These are phyloP conservation scores for Xyliphius kryptos DNA, from an alignment of 2,113 vertebrate genomes.

Conservation along the genomic window DNA sequence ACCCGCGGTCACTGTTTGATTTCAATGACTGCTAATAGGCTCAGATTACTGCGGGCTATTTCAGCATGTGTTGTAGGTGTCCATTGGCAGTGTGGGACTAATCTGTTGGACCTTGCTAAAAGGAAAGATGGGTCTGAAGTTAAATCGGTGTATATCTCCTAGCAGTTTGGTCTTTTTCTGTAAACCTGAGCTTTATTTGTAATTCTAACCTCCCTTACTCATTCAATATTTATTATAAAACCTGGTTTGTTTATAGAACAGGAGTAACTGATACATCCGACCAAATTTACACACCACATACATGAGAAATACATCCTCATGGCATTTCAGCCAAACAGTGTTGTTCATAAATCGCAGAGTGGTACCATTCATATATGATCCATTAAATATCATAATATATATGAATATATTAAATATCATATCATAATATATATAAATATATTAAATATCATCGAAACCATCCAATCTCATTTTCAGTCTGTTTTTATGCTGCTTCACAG, in stretches of 20 bases:
- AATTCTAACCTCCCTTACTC: slow-evolving; percentile 1
- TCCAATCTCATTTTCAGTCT: background rate
- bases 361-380: no score
- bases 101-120: background rate
- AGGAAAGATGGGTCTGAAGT: background rate
- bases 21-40: slow-evolving; percentile 5
- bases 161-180: background rate
- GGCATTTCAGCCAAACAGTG: background rate
- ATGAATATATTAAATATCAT: no score
- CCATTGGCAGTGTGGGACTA: no score
- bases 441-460: no score
- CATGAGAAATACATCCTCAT: background rate
- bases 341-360: background rate
- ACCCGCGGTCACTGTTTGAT: slow-evolving; percentile 2
- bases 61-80: background rate
- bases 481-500: background rate
- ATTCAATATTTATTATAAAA: slow-evolving; percentile 10
- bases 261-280: background rate
- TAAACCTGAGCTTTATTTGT: slow-evolving; percentile 5
- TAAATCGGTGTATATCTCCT: no score
- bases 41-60: slow-evolving; percentile 1
- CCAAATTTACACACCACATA: background rate
- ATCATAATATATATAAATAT: no score
- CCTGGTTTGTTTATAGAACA: background rate
- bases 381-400: no score